Conservation (phyloP, 2,113 vertebrate species). For the Pionites leucogaster region DNA sequence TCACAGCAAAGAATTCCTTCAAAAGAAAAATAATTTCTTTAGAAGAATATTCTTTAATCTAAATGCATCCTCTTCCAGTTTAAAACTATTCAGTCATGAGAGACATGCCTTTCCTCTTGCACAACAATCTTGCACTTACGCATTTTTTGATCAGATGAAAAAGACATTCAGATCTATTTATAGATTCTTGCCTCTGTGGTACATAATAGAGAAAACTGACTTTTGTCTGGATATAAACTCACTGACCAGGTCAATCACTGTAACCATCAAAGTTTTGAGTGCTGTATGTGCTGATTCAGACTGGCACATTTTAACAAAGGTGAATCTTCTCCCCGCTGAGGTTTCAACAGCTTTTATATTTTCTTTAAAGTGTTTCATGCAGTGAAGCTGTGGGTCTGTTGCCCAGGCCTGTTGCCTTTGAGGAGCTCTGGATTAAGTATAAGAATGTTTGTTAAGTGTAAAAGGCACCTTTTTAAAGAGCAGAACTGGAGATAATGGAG, state of each 20-base stretch:
- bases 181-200: not conserved
- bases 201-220: not conserved
- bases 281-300: not conserved
- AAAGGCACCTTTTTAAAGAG: not conserved
- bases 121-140: not conserved
- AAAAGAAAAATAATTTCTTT: not conserved
- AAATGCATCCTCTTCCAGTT: not conserved
- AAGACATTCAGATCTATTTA: not conserved
- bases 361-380: not conserved
- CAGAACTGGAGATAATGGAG: not conserved
- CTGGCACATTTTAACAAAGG: not conserved
- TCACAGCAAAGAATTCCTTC: not conserved
- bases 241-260: no score
- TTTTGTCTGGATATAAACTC: not conserved
- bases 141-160: not conserved
- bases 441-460: not conserved
- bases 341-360: not conserved
- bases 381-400: not conserved
- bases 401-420: not conserved
- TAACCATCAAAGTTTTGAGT: not conserved
- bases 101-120: not conserved
- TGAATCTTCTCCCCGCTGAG: not conserved
- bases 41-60: not conserved
- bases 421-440: not conserved
- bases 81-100: not conserved